A percentile compares a stretch with the other conserved stretches of the same genome.
Evolutionary conservation across 2,113 vertebrate species (phyloP).

Genomic region (Collichthys lucidus): DNA sequence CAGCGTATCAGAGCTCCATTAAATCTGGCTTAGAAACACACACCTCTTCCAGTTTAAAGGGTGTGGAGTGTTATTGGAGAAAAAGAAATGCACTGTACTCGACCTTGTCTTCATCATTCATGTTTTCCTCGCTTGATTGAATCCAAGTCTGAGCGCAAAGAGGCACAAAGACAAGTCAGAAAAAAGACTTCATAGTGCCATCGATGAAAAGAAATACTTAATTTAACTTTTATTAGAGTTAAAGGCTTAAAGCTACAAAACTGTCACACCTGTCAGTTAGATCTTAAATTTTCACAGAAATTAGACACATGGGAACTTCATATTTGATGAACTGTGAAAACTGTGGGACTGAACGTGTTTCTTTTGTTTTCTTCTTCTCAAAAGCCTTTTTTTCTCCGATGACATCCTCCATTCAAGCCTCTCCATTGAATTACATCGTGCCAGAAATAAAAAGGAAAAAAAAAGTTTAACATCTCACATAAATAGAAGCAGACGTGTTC

Average conservation of each 20-base stretch:
- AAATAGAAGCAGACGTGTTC: background rate
- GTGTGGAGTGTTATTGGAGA: too few relatives aligned
- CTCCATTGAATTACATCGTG: too few relatives aligned
- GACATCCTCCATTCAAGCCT: too few relatives aligned
- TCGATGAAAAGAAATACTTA: slow-evolving; percentile 24
- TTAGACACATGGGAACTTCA: too few relatives aligned
- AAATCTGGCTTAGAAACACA: background rate
- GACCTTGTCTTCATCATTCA: background rate
- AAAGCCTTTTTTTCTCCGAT: too few relatives aligned
- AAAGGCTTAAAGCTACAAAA: background rate
- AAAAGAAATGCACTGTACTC: background rate
- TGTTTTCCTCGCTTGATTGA: background rate
- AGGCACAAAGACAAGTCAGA: accelerated
- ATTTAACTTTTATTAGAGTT: slow-evolving; percentile 15
- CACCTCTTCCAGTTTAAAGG: too few relatives aligned
- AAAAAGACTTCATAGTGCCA: slow-evolving; percentile 14
- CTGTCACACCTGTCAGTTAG: too few relatives aligned
- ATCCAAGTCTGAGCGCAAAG: background rate
- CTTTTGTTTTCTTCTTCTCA: too few relatives aligned
- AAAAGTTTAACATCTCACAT: background rate
- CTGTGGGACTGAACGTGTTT: too few relatives aligned
- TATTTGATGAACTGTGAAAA: too few relatives aligned
- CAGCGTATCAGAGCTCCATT: background rate
- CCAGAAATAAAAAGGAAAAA: background rate
- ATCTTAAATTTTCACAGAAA: too few relatives aligned